phyloP scores from a whole-genome alignment of 2,888 invertebrate species.

The Podotricha telesiphe region DNA sequence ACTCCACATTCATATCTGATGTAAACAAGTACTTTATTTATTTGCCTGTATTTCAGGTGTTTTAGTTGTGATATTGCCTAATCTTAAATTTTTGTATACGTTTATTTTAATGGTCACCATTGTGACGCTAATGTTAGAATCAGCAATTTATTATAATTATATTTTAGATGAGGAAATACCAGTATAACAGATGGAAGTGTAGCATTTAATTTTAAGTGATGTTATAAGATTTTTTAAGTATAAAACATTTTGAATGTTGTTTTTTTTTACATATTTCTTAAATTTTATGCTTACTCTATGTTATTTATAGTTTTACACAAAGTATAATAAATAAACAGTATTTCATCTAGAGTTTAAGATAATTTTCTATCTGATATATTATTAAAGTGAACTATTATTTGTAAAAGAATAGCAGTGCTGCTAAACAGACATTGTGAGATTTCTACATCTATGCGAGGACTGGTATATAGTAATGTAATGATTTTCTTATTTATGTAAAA shows the following conservation, averaged over 20 bases:
- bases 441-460: conserved; percentile 60
- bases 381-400: conserved; percentile 52
- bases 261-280: conserved; percentile 55
- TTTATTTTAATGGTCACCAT: conserved; percentile 74
- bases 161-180: conserved; percentile 58
- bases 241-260: conserved; percentile 60
- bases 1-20: conserved; percentile 22
- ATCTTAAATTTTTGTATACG: conserved; percentile 81
- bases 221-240: conserved; percentile 47
- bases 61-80: conserved; percentile 83
- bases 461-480: conserved; percentile 60
- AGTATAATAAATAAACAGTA: conserved; percentile 76
- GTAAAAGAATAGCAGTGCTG: conserved; percentile 50
- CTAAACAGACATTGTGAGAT: conserved; percentile 45
- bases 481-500: conserved; percentile 81
- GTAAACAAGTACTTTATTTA: conserved; percentile 43
- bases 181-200: conserved; percentile 53
- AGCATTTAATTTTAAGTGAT: conserved; percentile 54
- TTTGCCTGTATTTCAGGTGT: conserved; percentile 61
- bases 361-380: conserved; percentile 46
- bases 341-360: conserved; percentile 67
- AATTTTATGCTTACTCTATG: conserved; percentile 58
- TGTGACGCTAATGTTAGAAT: conserved; percentile 77
- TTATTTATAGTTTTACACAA: conserved; percentile 66
- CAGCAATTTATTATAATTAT: conserved; percentile 62